Evolutionary conservation across 2,888 invertebrate species (phyloP), one percentile per base, ranked within the genome.

Genomic region (Diploptera punctata): DNA sequence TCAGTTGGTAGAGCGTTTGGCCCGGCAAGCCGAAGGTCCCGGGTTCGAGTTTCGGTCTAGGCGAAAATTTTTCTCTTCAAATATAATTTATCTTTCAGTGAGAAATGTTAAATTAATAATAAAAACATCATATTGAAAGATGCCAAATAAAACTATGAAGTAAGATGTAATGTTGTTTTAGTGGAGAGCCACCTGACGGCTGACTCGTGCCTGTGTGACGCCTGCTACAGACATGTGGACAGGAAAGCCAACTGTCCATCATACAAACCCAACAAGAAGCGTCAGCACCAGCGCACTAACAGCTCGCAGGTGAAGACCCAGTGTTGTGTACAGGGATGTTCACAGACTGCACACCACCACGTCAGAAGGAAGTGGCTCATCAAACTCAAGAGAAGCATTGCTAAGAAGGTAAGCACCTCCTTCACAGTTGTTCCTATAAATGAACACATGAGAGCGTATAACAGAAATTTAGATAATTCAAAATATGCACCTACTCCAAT

Each of bases 141-240:
- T n/a, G n/a, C n/a, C n/a, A n/a, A n/a, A n/a, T n/a, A n/a, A n/a
- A n/a, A n/a, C n/a, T n/a, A n/a, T n/a, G n/a, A n/a, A n/a, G n/a
- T n/a, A n/a, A n/a, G n/a, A n/a, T n/a, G n/a, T n/a, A n/a, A n/a
- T 69, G 24, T 72, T 71, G 61, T 79, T 81, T 33, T 79, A 92
- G 91, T 91, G 77, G 94, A 94, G 80, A 91, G 92, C 82, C 93
- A 94, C 80, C 84, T 94, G 70, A 93, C 93, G 0, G 89, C 91
- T 75, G 94, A 94, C 82, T 94, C 93, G 68, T 95, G 95, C 77
- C 86, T 95, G 21, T 95, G 95, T 81, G 94, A 94, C 82, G 94
- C 94, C 10, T 95, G 95, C 80, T 94, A 93, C 82, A 88, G 94
- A 0, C 93, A 93, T 80, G 92, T 95, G 68, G 94, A 94, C 83